phyloP scores from a whole-genome alignment of 2,113 vertebrate genomes.

The Lethenteron camtschaticum region DNA sequence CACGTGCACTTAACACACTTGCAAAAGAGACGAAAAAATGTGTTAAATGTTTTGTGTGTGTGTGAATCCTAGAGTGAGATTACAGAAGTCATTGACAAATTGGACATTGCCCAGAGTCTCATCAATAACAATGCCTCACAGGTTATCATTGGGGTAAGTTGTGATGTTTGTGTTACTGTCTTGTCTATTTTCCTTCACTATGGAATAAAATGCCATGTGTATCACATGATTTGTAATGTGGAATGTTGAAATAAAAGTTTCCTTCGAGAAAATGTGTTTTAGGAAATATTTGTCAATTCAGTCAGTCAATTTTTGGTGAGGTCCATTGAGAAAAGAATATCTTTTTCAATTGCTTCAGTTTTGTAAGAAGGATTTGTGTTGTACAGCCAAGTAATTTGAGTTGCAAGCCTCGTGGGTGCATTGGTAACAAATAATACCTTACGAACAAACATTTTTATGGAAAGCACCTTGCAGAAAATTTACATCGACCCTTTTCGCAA shows the following conservation, averaged over 20 bases:
- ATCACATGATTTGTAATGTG: background rate
- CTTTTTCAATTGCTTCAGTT: no score
- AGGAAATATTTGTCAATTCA: background rate
- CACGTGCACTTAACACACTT: no score
- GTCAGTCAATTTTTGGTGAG: background rate
- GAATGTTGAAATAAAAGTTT: background rate
- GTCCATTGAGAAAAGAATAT: no score
- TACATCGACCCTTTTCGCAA: background rate
- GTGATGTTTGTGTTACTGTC: background rate
- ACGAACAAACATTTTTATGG: no score
- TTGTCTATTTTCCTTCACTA: no score
- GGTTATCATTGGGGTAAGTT: slow-evolving; percentile 36
- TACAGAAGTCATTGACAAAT: slow-evolving; percentile 21
- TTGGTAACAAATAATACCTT: background rate
- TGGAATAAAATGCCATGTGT: no score
- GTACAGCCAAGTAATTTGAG: no score
- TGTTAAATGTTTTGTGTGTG: background rate
- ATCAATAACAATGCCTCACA: slow-evolving; percentile 37
- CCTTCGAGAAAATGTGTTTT: background rate
- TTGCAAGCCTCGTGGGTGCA: background rate
- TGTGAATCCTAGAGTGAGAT: slow-evolving; percentile 35
- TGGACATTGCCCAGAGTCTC: slow-evolving; percentile 48
- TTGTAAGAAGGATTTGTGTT: no score
- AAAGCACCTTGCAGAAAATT: no score
- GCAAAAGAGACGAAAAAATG: no score